These are phyloP conservation scores for Coregonus ussuriensis DNA, from an alignment of 2,797 vertebrate genomes.

Conservation along the genomic window DNA sequence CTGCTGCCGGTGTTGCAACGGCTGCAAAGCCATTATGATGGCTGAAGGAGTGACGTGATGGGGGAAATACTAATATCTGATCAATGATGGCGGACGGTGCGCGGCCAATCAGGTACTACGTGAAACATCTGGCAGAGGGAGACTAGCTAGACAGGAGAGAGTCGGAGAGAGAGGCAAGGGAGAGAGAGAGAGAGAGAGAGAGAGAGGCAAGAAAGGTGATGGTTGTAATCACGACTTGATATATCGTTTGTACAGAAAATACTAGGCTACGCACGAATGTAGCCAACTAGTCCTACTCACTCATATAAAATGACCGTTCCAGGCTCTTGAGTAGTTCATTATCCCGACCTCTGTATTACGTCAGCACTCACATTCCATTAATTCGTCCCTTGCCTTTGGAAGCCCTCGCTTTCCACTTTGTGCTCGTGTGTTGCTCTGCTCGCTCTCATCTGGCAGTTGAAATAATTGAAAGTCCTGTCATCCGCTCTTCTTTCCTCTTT, in stretches of 20 bases:
- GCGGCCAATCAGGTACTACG: conserved; percentile 48
- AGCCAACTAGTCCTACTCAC: conserved; percentile 50
- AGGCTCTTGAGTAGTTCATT: conserved; percentile 73
- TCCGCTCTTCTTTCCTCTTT: conserved; percentile 55
- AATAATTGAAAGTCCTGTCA: conserved; percentile 59
- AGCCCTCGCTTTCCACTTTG: conserved; percentile 52
- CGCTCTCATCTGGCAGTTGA: conserved; percentile 46
- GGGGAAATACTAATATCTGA: conserved; percentile 35
- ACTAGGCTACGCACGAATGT: conserved; percentile 63
- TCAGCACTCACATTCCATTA: conserved; percentile 73
- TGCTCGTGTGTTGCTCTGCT: conserved; percentile 46
- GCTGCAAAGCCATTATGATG: conserved; percentile 89
- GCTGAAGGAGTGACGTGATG: conserved; percentile 54
- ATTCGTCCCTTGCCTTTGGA: conserved; percentile 48
- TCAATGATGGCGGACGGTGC: conserved; percentile 32
- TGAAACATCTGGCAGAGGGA: conserved; percentile 51
- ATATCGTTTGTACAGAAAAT: conserved; percentile 53
- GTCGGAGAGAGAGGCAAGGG: neutral
- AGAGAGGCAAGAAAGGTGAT: conserved; percentile 49
- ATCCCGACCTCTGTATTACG: conserved; percentile 69
- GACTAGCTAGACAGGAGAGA: conserved; percentile 16
- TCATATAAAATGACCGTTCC: conserved; percentile 68
- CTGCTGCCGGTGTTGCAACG: conserved; percentile 80
- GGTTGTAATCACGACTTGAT: conserved; percentile 57
- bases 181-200: conserved; percentile 15